Percentiles rank a stretch among this genome's conserved stretches.
Evolutionary conservation across 2,113 vertebrate species (phyloP).

Genomic region (Engraulis encrasicolus): DNA sequence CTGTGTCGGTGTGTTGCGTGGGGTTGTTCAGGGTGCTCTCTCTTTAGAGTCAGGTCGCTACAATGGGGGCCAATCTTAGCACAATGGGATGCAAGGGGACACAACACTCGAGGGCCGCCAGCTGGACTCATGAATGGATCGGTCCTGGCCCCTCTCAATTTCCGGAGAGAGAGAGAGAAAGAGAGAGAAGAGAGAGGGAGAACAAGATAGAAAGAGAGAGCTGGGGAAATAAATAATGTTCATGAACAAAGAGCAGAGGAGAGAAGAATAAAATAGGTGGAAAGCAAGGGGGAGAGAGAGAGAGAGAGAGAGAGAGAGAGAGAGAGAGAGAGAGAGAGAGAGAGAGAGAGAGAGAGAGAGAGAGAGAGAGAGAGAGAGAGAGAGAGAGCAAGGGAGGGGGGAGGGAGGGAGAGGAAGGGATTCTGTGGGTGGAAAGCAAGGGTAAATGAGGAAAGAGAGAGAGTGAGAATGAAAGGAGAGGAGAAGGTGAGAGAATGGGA

Average conservation of each 20-base stretch:
- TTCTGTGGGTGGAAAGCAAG: too few species aligned
- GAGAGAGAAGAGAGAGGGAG: not conserved
- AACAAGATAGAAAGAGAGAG: constrained; percentile 2
- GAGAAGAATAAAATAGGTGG: constrained; percentile 11
- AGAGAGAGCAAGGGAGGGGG: constrained; percentile 3
- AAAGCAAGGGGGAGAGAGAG: not conserved
- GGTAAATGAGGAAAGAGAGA: too few species aligned
- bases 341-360: constrained; percentile 25
- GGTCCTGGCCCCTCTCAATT: constrained; percentile 27
- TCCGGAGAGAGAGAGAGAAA: constrained; percentile 30
- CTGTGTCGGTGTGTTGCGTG: too few species aligned
- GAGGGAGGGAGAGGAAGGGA: not conserved
- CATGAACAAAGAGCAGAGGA: constrained; percentile 31
- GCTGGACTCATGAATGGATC: constrained; percentile 50
- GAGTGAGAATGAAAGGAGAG: too few species aligned
- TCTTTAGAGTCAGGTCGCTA: constrained; percentile 4
- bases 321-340: not conserved
- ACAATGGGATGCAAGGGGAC: constrained; percentile 23
- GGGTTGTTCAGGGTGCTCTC: not conserved
- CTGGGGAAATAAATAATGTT: constrained; percentile 43
- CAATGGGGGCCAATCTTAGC: not conserved
- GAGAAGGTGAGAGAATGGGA: too few species aligned
- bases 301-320: not conserved
- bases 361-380: not conserved
- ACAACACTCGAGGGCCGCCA: constrained; percentile 43